Base-by-base conservation (phyloP, 2,113 vertebrate genomes). In the Ploceus nigricollis region DNA sequence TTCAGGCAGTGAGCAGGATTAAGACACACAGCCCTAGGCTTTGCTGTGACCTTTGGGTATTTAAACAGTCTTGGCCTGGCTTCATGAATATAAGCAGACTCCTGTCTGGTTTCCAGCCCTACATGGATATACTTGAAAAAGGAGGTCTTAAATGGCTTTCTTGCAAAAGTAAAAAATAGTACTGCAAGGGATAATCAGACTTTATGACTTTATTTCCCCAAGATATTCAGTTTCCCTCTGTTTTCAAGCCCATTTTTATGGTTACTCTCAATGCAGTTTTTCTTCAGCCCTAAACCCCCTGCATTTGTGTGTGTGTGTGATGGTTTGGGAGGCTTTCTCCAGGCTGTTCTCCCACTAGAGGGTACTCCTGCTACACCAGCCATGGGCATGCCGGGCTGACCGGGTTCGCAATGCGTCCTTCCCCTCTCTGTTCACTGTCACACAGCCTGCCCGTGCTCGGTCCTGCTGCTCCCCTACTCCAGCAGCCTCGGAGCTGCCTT, bases 41-140 rank as follows among this genome's bases (percentile, higher is more conserved):
- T 83, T 85, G 70, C 92, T 86, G 63, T 81, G 89, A 96, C 95
- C 96, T 95, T 89, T 87, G 90, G 68, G 88, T 93, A 86, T 92
- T 96, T 90, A 82, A 96, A 76, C 63, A 80, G 60, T 47, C 90
- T 88, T 90, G 82, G 94, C 82, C 72, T 64, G 72, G 64, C 76
- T 86, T 92, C 88, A 47, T 81, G 75, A 86, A 48, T 80, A 70
- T 31, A 39, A 70, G 88, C 45, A 89, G 79, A 7, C 39, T 88
- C 73, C 71, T 73, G 17, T 72, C 68, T 82, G 50, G 12, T 73
- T 90, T 86, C 75, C 79, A 82, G 35, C 45, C 31, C 88, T 57
- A 33, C 0, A 0, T 31, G 0, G 70, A 63, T 82, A 37, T 8
- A n/a, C 28, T 77, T 69, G 53, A 56, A 85, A 68, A 50, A 78